These are phyloP conservation scores for Siderastrea radians DNA, from an alignment of 92 coral and sea anemone species.

Conservation along the genomic window DNA sequence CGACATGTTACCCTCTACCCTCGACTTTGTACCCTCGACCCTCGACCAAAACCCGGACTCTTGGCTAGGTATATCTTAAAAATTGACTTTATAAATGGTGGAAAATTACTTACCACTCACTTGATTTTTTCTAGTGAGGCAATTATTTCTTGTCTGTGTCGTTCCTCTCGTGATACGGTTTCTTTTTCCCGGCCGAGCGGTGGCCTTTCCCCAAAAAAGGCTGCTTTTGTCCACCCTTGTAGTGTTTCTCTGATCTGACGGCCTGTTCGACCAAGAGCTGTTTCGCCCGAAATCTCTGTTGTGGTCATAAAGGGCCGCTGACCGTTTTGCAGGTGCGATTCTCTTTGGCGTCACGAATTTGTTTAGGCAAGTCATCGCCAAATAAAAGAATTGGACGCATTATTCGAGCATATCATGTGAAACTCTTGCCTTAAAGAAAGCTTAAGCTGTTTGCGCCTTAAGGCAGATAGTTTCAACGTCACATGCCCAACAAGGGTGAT, in stretches of 20 bases:
- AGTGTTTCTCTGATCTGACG: constrained; percentile 1
- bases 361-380: constrained; percentile 57
- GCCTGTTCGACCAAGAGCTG: neutral
- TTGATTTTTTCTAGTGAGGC: neutral
- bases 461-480: constrained; percentile 22
- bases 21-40: no score
- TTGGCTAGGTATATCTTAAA: constrained; percentile 1
- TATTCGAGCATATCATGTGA: constrained; percentile 40
- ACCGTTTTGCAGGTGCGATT: constrained; percentile 41
- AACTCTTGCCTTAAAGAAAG: constrained; percentile 47
- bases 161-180: constrained; percentile 6
- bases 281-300: neutral
- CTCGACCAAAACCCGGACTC: no score
- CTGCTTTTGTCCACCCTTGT: constrained; percentile 7
- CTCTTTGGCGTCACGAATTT: constrained; percentile 50
- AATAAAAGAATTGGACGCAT: constrained; percentile 24
- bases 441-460: constrained; percentile 42
- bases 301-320: neutral
- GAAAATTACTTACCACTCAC: neutral
- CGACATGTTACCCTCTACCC: no score
- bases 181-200: constrained; percentile 13
- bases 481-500: constrained; percentile 26
- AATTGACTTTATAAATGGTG: constrained; percentile 5
- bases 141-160: neutral
- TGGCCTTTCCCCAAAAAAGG: constrained; percentile 31